Conservation (phyloP, 2,113 vertebrate genomes). For the Rhinogobius similis region DNA sequence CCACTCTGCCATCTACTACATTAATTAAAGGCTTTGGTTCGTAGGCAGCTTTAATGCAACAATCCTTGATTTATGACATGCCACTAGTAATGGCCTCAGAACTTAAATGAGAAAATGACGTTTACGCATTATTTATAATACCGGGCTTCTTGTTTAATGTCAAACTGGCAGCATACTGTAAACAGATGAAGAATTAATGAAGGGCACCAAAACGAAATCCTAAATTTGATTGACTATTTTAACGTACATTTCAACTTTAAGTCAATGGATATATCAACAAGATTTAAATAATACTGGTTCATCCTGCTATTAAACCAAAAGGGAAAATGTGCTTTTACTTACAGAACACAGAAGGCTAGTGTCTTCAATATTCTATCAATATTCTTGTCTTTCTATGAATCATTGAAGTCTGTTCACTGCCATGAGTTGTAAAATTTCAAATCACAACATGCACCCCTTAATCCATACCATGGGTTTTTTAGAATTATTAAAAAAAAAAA, state of each 20-base stretch:
- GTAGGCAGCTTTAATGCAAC: background rate
- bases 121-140: slow-evolving; percentile 1
- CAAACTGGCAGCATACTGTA: background rate
- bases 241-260: background rate
- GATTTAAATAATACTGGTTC: background rate
- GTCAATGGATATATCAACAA: background rate
- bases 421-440: background rate
- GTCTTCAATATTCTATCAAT: background rate
- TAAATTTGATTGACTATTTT: background rate
- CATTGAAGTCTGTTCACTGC: background rate
- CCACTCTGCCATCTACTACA: background rate
- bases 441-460: background rate
- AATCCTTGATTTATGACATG: slow-evolving; percentile 4
- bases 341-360: background rate
- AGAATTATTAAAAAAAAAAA: too few species aligned
- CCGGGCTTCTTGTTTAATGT: background rate
- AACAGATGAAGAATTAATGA: slow-evolving; percentile 11
- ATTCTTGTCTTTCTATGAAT: background rate
- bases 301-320: background rate
- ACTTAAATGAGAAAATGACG: slow-evolving; percentile 1
- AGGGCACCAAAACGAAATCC: background rate
- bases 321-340: background rate
- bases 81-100: background rate
- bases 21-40: slow-evolving; percentile 2
- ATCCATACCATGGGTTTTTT: background rate